Evolutionary conservation across 2,888 invertebrate species (phyloP), one percentile per base, ranked within the genome.

Genomic region (Melanotus villosus): DNA sequence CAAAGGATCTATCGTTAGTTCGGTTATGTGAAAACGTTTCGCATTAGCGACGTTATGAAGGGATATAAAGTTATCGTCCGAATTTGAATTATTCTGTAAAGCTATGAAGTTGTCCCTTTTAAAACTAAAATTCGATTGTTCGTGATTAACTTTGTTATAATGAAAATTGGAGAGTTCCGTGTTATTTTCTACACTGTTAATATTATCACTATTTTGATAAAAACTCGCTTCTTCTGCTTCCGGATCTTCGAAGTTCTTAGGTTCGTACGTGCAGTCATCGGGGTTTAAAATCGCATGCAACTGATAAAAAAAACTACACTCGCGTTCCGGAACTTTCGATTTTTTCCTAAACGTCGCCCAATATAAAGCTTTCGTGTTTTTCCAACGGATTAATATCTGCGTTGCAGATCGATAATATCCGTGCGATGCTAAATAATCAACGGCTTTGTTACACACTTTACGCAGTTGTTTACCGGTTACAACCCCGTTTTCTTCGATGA

Each of bases 401-500:
- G 64, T 58, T 9, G 64, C 21, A 2, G 68, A 47, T 1, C 68
- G 45, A 58, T 32, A 58, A 64, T 54, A 68, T 7, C 68, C 64
- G 16, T 58, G 38, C 1, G 41, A 38, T 30, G 64, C 64, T 12
- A 68, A 41, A 26, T 58, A 50, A 57, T 68, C 58, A 1, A 64
- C 57, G n/a, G 64, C 68, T 30, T 64, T 68, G 32, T 57, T 52
- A 14, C 52, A 45, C 5, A 68, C 18, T 32, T 64, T 63, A 21
- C 63, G 36, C 16, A 68, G 30, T 34, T 68, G 64, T 34, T 68
- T 68, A 21, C 68, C 68, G 5, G 64, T 58, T 14, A 64, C 16
- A 50, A 68, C 47, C 34, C 50, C 57, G 52, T 68, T 64, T 21
- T 63, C 63, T 68, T 68, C 68, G n/a, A 68, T 68, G 41, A 68